Base-by-base conservation (phyloP, 2,888 invertebrate species). In the Netelia melanura region DNA sequence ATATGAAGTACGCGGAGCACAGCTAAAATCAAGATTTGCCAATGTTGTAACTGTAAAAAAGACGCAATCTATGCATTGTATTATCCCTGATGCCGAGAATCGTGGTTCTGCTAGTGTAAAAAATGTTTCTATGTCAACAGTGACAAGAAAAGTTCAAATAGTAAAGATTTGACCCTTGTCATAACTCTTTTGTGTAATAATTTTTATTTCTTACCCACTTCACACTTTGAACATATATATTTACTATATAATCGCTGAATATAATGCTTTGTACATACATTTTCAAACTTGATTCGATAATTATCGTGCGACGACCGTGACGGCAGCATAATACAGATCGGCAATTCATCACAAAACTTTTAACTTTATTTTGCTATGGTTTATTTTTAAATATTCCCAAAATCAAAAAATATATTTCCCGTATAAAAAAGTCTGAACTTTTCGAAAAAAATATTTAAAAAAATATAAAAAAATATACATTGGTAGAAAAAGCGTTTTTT, bases 11-110 rank as follows among this genome's bases (percentile, higher is more conserved):
- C 9, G 14, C 52, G 25, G 2, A 68, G 52, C 25, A 68, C 48
- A 68, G 23, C 58, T 56, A 38, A 58, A 71, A 38, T 9, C 56
- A 56, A 71, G 71, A 56, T 71, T 58, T 71, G 38, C 71, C 9
- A 71, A 71, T 56, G 54, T 43, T 71, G 71, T 71, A 17, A 17
- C 56, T 56, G 43, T 38, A 9, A 71, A 71, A 71, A 38, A 17
- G n/a, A 71, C 71, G 56, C 71, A 71, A 71, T 71, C 71, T 56
- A 56, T 71, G 17, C 58, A 58, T 71, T 56, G 71, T 56, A 11
- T 71, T 38, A 71, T 71, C 56, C 58, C 71, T 68, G 68, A 68
- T 68, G 23, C 68, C 52, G 52, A 68, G 23, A 68, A 52, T 52
- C 68, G 11, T 68, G 54, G 52, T 3, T 68, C 17, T 25, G 68